Conservation (phyloP, 2,888 invertebrate species). For the Acleris holmiana region DNA sequence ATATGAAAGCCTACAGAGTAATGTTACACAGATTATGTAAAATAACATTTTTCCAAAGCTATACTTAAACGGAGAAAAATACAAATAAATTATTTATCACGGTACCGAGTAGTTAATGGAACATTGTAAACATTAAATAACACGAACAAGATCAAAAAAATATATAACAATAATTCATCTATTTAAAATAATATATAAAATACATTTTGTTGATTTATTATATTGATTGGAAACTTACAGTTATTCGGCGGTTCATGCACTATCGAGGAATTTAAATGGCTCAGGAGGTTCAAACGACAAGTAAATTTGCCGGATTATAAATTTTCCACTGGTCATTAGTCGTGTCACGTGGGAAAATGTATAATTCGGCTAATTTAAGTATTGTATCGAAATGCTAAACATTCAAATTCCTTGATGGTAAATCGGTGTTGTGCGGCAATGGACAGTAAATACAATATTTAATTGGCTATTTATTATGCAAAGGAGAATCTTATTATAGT, state of each 20-base stretch:
- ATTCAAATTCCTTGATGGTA: too few relatives aligned
- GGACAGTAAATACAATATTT: background rate
- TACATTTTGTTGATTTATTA: constrained; percentile 23
- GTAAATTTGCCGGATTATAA: too few relatives aligned
- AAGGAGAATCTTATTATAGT: too few relatives aligned
- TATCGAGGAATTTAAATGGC: too few relatives aligned
- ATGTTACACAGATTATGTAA: background rate
- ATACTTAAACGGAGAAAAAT: background rate
- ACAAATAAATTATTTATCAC: background rate
- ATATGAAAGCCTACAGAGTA: too few relatives aligned
- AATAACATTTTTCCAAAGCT: background rate
- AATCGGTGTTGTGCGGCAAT: background rate
- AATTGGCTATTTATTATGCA: too few relatives aligned
- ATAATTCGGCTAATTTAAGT: too few relatives aligned
- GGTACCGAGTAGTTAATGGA: background rate
- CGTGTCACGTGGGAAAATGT: too few relatives aligned
- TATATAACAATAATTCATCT: constrained; percentile 12
- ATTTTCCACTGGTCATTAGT: too few relatives aligned
- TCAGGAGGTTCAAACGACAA: too few relatives aligned
- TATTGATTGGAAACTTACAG: constrained; percentile 22
- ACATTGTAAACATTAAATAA: constrained; percentile 28
- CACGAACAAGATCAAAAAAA: constrained; percentile 23
- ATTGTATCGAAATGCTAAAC: too few relatives aligned
- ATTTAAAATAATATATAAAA: constrained; percentile 27
- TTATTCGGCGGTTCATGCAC: constrained; percentile 1